phyloP scores from a whole-genome alignment of 2,797 vertebrate genomes.

The Agapornis canus region DNA sequence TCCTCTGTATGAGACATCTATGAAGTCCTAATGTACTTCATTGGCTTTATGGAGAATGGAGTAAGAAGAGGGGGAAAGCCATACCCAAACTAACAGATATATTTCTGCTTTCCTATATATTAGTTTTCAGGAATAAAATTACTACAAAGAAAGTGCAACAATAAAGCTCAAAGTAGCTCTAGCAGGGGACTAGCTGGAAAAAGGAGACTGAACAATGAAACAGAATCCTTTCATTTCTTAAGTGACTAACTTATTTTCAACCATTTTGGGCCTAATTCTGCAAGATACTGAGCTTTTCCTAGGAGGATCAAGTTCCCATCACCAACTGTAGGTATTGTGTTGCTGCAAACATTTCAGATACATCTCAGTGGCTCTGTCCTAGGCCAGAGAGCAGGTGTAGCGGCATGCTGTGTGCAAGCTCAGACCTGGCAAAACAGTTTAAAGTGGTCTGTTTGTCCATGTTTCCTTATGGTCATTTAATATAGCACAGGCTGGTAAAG shows the following conservation, averaged over 20 bases:
- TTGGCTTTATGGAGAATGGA: neutral
- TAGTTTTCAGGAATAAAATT: constrained; percentile 35
- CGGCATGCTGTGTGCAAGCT: neutral
- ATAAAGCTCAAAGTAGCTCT: neutral
- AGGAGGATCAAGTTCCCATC: neutral
- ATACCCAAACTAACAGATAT: neutral
- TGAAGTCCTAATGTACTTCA: neutral
- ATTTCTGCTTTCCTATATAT: neutral
- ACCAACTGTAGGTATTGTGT: neutral
- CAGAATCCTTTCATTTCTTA: neutral
- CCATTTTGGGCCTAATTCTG: neutral
- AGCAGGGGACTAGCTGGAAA: neutral
- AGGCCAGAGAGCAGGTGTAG: neutral
- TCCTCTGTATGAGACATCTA: neutral
- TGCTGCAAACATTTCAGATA: neutral
- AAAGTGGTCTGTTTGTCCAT: neutral
- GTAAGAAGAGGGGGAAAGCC: neutral
- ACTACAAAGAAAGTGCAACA: neutral
- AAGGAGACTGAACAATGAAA: neutral
- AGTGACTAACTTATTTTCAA: neutral
- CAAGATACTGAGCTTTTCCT: neutral
- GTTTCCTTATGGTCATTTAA: neutral
- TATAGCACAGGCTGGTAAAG: neutral
- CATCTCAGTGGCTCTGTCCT: neutral
- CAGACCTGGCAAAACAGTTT: neutral